Base-by-base conservation (phyloP, 2,113 vertebrate genomes). In the Percopsis transmontana region DNA sequence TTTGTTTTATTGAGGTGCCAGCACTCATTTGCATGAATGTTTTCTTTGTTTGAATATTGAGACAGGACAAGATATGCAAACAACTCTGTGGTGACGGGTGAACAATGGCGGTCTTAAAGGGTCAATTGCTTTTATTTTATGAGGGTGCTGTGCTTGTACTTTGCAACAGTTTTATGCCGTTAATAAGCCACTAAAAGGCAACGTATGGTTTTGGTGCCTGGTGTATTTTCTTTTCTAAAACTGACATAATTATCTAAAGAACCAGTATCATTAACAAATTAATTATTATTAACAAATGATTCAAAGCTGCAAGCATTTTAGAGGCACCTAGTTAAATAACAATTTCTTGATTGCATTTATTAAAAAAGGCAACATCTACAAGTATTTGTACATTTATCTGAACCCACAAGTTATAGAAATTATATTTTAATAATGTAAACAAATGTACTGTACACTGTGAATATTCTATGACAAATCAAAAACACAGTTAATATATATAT, bases 61-160 rank as follows among this genome's bases (percentile, higher is more conserved):
- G 74, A 81, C 74, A 72, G 80, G 79, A 77, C 81, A 18, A 78
- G 84, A 88, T 83, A 86, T 87, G 81, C 81, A 86, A 87, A 90
- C 72, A 73, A 68, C 53, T 48, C 38, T 19, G 63, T 19, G 66
- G 68, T 87, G 85, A 87, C 67, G 64, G 64, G 39, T 65, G 79
- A 84, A 91, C 85, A 89, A 85, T 82, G 75, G 76, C 27, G 42
- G 62, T 72, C 54, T 68, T 79, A 55, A 73, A 69, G 71, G 72
- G 64, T 77, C 75, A 62, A 74, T 55, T 54, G 62, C 44, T 57
- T 80, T 63, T 79, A 72, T 75, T 69, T 82, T 77, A 61, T 58
- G 42, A 52, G 33, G 10, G 21, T 66, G 41, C 50, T 54, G 47
- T 64, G 72, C 39, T 70, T 64, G 52, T 15, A 33, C 57, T 27